Percentiles rank a stretch among this genome's conserved stretches.
phyloP scores from a whole-genome alignment of 2,888 invertebrate species.

The Tubulanus polymorphus region DNA sequence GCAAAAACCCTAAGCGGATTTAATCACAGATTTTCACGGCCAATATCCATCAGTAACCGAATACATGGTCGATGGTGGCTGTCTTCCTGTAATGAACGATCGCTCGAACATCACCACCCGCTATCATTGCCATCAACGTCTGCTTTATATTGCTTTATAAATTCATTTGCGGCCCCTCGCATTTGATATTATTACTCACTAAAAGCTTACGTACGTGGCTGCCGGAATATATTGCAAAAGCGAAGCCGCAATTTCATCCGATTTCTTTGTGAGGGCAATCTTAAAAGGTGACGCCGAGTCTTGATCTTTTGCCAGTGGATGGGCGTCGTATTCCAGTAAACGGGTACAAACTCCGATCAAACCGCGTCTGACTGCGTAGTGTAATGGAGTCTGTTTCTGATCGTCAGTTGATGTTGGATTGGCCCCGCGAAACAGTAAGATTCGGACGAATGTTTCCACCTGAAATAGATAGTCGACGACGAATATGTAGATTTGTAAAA shows the following conservation, averaged over 20 bases:
- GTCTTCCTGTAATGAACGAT: too few species aligned
- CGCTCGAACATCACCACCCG: too few species aligned
- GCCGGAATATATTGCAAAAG: conserved; percentile 18
- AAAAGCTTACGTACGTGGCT: background rate
- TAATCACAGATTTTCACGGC: too few species aligned
- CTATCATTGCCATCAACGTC: too few species aligned
- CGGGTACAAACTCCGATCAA: conserved; percentile 32
- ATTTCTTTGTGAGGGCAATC: conserved; percentile 28
- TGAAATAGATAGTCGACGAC: conserved; percentile 13
- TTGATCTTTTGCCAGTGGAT: conserved; percentile 29
- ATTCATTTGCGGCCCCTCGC: too few species aligned
- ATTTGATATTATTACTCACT: too few species aligned
- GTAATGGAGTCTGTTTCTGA: conserved; percentile 31
- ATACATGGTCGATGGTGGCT: too few species aligned
- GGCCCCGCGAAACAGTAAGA: conserved; percentile 36
- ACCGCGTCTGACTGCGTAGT: conserved; percentile 31
- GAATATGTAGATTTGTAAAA: background rate
- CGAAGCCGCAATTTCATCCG: conserved; percentile 35
- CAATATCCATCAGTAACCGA: too few species aligned
- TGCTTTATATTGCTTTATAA: too few species aligned
- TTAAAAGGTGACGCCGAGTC: conserved; percentile 26
- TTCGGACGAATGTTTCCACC: conserved; percentile 32
- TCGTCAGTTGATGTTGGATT: conserved; percentile 27
- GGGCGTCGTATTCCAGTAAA: conserved; percentile 35
- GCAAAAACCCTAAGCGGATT: too few species aligned